Conservation (phyloP, 1,140 invertebrate genomes). For the Laupala kohalensis region DNA sequence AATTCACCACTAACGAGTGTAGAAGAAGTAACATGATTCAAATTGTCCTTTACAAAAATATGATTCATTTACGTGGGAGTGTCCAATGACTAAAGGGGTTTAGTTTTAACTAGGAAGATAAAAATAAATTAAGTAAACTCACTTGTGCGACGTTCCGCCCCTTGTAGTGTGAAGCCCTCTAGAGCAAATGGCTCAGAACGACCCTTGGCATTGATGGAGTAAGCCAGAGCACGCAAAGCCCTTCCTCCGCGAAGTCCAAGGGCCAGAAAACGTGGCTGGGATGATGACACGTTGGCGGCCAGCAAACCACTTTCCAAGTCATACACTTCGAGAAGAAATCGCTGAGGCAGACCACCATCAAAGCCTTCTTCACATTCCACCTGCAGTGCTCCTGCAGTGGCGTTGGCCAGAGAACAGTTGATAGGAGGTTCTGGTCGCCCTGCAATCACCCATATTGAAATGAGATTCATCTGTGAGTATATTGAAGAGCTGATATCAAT, state of each 20-base stretch:
- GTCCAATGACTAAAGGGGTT: too few species aligned
- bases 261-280: conserved; percentile 49
- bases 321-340: conserved; percentile 58
- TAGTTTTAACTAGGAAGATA: too few species aligned
- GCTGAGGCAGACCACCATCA: conserved; percentile 59
- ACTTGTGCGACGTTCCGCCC: conserved; percentile 70
- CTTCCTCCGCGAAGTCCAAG: conserved; percentile 52
- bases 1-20: too few species aligned
- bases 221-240: conserved; percentile 53
- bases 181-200: conserved; percentile 50
- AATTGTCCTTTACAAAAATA: too few species aligned
- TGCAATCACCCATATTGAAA: conserved; percentile 17
- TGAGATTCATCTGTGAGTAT: not conserved
- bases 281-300: conserved; percentile 53
- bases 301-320: conserved; percentile 50
- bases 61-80: too few species aligned
- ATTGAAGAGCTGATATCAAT: not conserved
- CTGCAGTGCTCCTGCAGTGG: conserved; percentile 59
- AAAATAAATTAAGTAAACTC: conserved; percentile 25
- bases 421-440: conserved; percentile 61
- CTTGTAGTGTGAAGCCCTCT: conserved; percentile 54
- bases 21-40: too few species aligned
- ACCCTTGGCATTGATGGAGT: conserved; percentile 74
- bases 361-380: conserved; percentile 68
- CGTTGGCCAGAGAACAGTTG: conserved; percentile 67